Conservation (phyloP, 2,797 vertebrate genomes). For the Rhabdomys pumilio region DNA sequence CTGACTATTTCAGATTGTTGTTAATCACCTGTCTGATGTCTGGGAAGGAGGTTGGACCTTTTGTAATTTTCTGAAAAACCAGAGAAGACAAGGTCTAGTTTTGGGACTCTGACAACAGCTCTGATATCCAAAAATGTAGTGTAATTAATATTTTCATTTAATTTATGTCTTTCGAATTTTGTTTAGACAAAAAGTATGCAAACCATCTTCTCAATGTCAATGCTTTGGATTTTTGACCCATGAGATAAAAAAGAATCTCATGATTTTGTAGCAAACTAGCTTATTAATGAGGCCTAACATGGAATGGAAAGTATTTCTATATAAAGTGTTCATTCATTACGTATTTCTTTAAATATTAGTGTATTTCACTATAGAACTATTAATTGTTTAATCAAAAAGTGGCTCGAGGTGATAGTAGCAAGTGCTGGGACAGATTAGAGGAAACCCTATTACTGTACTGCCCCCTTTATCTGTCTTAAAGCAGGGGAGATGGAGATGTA, state of each 20-base stretch:
- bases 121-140: not conserved
- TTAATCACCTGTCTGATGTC: conserved; percentile 59
- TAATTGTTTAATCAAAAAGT: conserved; percentile 16
- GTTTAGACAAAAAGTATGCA: not conserved
- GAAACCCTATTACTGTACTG: not conserved
- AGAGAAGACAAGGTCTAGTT: conserved; percentile 36
- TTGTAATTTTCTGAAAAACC: conserved; percentile 54
- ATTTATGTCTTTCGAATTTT: not conserved
- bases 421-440: not conserved
- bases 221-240: conserved; percentile 38
- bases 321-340: conserved; percentile 3
- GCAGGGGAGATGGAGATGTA: not conserved
- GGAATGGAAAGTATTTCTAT: conserved; percentile 6
- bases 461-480: not conserved
- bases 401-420: not conserved
- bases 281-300: not conserved
- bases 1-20: not conserved
- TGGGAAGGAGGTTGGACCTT: conserved; percentile 2
- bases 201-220: not conserved
- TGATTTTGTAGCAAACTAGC: conserved; percentile 41
- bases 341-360: not conserved
- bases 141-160: not conserved
- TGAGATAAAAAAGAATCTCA: conserved; percentile 10
- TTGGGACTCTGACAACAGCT: not conserved
- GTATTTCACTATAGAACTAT: not conserved